Conservation (phyloP, 23 tunicate genomes). For the Clavelina lepadiformis region DNA sequence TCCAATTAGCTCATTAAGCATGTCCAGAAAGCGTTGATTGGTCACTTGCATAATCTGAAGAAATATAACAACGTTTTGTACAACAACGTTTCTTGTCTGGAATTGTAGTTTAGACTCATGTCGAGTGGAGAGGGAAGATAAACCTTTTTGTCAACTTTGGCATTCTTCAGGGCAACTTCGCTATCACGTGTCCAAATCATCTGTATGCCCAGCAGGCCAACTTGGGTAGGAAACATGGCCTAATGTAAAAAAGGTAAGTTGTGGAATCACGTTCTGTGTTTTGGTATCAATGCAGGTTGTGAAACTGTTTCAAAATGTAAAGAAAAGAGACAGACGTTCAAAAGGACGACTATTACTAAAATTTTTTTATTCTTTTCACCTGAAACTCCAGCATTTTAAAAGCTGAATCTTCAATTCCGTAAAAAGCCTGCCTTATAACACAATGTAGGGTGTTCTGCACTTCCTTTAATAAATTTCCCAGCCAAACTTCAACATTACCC, state of each 20-base stretch:
- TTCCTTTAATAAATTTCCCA: slow-evolving; percentile 65
- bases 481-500: slow-evolving; percentile 99
- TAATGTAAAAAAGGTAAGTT: slow-evolving; percentile 11
- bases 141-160: slow-evolving; percentile 87
- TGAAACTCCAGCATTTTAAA: slow-evolving; percentile 92
- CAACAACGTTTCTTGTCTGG: no score
- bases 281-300: no score
- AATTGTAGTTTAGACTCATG: no score
- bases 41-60: slow-evolving; percentile 76
- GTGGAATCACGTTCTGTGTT: no score
- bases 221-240: slow-evolving; percentile 88
- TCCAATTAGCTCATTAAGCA: slow-evolving; percentile 83
- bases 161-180: slow-evolving; percentile 79
- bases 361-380: no score
- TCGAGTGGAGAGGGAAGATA: not conserved
- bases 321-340: not conserved
- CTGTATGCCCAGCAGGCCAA: slow-evolving; percentile 93
- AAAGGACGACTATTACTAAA: no score
- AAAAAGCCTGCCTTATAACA: slow-evolving; percentile 84
- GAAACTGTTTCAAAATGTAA: not conserved
- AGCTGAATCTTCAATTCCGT: slow-evolving; percentile 73
- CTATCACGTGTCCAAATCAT: slow-evolving; percentile 97
- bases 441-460: slow-evolving; percentile 81
- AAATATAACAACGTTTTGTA: no score
- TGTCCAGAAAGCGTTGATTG: slow-evolving; percentile 80